phyloP scores from a whole-genome alignment of 2,797 vertebrate genomes.

The Oreonectes daqikongensis region DNA sequence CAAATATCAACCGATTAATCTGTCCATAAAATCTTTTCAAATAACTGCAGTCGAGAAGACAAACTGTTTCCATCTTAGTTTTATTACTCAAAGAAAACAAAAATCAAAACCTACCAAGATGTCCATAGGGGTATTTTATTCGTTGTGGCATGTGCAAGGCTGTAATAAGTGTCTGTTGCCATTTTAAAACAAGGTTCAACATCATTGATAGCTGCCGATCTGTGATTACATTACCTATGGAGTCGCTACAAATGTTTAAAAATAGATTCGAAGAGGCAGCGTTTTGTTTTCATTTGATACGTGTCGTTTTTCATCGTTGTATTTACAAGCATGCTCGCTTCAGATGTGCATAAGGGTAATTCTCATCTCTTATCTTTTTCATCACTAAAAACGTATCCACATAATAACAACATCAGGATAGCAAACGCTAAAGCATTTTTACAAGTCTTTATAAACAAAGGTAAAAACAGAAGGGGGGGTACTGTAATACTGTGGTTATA shows the following conservation, averaged over 20 bases:
- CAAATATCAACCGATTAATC: too few species aligned
- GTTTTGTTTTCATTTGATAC: slow-evolving; percentile 53
- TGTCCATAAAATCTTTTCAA: neutral
- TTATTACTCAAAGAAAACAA: slow-evolving; percentile 60
- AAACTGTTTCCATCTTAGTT: slow-evolving; percentile 50
- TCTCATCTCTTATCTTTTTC: slow-evolving; percentile 52
- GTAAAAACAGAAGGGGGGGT: slow-evolving; percentile 57
- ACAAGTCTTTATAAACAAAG: slow-evolving; percentile 64
- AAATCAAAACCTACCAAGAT: slow-evolving; percentile 50
- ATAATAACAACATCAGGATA: slow-evolving; percentile 65
- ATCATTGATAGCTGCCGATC: slow-evolving; percentile 62
- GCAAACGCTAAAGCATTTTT: slow-evolving; percentile 67
- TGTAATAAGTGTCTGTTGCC: slow-evolving; percentile 57
- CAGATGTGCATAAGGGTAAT: slow-evolving; percentile 62
- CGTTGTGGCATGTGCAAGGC: slow-evolving; percentile 60
- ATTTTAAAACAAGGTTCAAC: slow-evolving; percentile 61
- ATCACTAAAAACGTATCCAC: slow-evolving; percentile 66
- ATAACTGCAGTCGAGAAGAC: slow-evolving; percentile 22
- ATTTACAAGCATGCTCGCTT: slow-evolving; percentile 67
- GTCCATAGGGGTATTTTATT: slow-evolving; percentile 64
- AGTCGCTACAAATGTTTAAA: slow-evolving; percentile 58
- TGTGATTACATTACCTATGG: slow-evolving; percentile 51
- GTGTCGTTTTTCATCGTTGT: slow-evolving; percentile 57
- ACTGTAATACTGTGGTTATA: slow-evolving; percentile 85
- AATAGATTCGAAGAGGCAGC: slow-evolving; percentile 63